Percentiles rank a stretch among this genome's conserved stretches.
Evolutionary conservation across 1,140 invertebrate genomes (phyloP).

Genomic region (Drosophila miranda): DNA sequence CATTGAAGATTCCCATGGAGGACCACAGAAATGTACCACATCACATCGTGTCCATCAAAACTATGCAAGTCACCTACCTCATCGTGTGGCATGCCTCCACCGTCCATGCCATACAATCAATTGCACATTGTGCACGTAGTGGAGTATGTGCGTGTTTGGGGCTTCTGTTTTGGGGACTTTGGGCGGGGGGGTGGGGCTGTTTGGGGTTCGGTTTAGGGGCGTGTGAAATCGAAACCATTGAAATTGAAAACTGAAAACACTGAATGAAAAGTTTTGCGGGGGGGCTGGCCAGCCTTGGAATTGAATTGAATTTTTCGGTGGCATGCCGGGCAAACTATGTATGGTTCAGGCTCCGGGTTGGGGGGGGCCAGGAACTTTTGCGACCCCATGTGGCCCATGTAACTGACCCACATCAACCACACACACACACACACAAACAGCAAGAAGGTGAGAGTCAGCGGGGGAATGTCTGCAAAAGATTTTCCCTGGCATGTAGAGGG

Average conservation of each 20-base stretch:
- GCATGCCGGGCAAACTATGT: slow-evolving; percentile 17
- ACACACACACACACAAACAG: neutral
- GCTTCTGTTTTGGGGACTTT: slow-evolving; percentile 13
- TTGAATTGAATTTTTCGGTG: slow-evolving; percentile 66
- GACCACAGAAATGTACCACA: slow-evolving; percentile 21
- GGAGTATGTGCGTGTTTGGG: slow-evolving; percentile 48
- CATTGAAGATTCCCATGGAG: neutral
- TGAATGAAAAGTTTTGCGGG: slow-evolving; percentile 67
- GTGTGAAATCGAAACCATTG: slow-evolving; percentile 76
- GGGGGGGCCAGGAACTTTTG: slow-evolving; percentile 36
- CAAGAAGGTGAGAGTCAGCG: slow-evolving; percentile 1
- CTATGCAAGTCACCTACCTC: slow-evolving; percentile 38
- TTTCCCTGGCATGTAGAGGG: slow-evolving; percentile 53
- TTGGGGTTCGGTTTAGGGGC: slow-evolving; percentile 35
- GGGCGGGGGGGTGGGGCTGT: neutral
- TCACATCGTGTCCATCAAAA: slow-evolving; percentile 29
- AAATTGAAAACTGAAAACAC: slow-evolving; percentile 76
- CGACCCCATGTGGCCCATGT: slow-evolving; percentile 54
- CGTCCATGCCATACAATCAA: slow-evolving; percentile 40
- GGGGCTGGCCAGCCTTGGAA: slow-evolving; percentile 49
- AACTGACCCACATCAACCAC: slow-evolving; percentile 69
- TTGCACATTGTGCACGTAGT: slow-evolving; percentile 58
- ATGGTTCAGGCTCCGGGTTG: too few species aligned
- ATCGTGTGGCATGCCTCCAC: slow-evolving; percentile 15
- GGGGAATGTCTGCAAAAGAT: slow-evolving; percentile 46